These are phyloP conservation scores for Branchipolynoe longqiensis DNA, from an alignment of 2,888 invertebrate species.

Conservation along the genomic window DNA sequence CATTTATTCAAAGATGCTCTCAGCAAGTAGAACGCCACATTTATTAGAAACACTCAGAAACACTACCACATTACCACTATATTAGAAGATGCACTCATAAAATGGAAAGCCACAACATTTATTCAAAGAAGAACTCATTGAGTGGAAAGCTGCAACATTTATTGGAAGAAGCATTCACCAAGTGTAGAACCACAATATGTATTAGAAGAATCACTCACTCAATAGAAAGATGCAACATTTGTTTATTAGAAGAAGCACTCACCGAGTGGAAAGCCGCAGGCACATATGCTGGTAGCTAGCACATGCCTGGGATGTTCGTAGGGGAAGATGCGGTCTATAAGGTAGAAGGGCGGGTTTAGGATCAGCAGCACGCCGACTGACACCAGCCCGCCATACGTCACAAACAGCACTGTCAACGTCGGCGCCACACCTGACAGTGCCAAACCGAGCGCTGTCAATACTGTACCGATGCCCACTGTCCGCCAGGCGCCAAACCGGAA, in stretches of 20 bases:
- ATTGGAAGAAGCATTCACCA: too few relatives aligned
- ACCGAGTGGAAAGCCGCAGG: constrained; percentile 69
- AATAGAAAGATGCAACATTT: too few relatives aligned
- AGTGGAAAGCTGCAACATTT: too few relatives aligned
- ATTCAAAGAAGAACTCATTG: too few relatives aligned
- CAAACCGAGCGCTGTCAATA: constrained; percentile 59
- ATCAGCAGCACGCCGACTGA: constrained; percentile 66
- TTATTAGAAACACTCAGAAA: too few relatives aligned
- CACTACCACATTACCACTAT: too few relatives aligned
- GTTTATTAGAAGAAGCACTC: constrained; percentile 48
- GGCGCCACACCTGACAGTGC: constrained; percentile 52
- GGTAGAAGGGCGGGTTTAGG: constrained; percentile 67
- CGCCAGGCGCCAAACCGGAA: constrained; percentile 55
- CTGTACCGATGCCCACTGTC: constrained; percentile 59
- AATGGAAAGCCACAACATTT: too few relatives aligned
- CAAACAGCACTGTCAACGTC: constrained; percentile 60
- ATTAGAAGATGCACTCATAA: too few relatives aligned
- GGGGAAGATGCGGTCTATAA: constrained; percentile 68
- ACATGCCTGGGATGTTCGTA: constrained; percentile 67
- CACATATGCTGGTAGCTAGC: constrained; percentile 68
- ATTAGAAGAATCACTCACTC: too few relatives aligned
- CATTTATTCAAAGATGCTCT: too few relatives aligned
- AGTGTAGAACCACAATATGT: too few relatives aligned
- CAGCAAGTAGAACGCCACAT: too few relatives aligned
- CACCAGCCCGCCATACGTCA: constrained; percentile 65